A percentile compares a stretch with the other conserved stretches of the same genome.
Conservation (phyloP, 1,140 invertebrate genomes). For the Rhynchophorus ferrugineus region DNA sequence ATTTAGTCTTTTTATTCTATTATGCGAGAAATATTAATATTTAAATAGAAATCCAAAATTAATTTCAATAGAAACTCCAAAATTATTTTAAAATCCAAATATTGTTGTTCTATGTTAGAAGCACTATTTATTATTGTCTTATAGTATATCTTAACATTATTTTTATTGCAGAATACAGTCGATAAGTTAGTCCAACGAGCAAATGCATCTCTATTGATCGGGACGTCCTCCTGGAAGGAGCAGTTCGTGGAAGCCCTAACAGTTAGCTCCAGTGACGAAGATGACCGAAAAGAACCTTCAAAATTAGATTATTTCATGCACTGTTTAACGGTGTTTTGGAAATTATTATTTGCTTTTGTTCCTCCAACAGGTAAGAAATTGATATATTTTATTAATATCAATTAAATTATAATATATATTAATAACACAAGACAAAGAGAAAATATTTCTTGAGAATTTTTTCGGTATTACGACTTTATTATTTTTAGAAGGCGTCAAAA, state of each 20-base stretch:
- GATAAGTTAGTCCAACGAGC: conserved; percentile 95
- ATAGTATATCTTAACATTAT: too few species aligned
- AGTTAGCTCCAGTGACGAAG: conserved; percentile 72
- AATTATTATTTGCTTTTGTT: conserved; percentile 93
- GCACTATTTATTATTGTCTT: too few species aligned
- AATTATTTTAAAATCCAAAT: too few species aligned
- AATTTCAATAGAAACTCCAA: too few species aligned
- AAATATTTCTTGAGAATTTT: neutral
- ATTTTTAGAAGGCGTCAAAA: too few species aligned
- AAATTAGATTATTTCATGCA: conserved; percentile 93
- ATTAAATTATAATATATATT: too few species aligned
- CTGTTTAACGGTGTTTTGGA: conserved; percentile 95
- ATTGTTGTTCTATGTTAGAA: too few species aligned
- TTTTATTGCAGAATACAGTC: conserved; percentile 88
- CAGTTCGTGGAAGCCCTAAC: conserved; percentile 95
- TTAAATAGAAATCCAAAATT: too few species aligned
- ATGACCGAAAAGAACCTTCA: conserved; percentile 66
- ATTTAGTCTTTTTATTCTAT: too few species aligned
- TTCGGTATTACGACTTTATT: too few species aligned
- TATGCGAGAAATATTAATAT: too few species aligned
- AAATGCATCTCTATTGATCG: conserved; percentile 87
- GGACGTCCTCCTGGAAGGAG: conserved; percentile 96
- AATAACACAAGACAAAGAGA: too few species aligned
- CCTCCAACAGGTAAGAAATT: conserved; percentile 84
- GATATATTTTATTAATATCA: conserved; percentile 1